Conservation (phyloP, 2,113 vertebrate species). For the Lipophrys pholis region DNA sequence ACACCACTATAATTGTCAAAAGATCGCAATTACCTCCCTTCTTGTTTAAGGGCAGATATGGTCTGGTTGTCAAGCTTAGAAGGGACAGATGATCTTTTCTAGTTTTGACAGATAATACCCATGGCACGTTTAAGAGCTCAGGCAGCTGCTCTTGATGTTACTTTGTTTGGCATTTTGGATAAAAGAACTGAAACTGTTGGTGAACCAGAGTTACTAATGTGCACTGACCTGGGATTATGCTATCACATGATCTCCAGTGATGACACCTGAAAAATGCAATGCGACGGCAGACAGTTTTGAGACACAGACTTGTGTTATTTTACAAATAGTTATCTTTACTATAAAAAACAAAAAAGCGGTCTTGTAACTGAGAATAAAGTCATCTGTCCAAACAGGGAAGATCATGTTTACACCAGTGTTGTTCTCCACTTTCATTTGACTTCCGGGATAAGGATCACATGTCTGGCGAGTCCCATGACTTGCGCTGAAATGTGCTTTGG, state of each 20-base stretch:
- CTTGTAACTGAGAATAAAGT: constrained; percentile 31
- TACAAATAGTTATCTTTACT: constrained; percentile 28
- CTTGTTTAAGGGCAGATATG: constrained; percentile 35
- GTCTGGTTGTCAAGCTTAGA: constrained; percentile 44
- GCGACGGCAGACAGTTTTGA: constrained; percentile 39
- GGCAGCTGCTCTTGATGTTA: constrained; percentile 53
- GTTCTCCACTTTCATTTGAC: constrained; percentile 57
- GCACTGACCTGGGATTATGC: constrained; percentile 42
- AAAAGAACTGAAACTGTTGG: constrained; percentile 32
- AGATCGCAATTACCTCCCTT: constrained; percentile 64
- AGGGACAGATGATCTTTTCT: constrained; percentile 49
- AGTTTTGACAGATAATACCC: constrained; percentile 64
- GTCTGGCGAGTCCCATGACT: constrained; percentile 13
- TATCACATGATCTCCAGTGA: constrained; percentile 40
- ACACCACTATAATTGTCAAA: constrained; percentile 67
- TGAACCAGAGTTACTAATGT: constrained; percentile 30
- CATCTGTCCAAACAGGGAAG: constrained; percentile 23
- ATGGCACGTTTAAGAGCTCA: constrained; percentile 43
- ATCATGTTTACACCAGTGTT: constrained; percentile 40
- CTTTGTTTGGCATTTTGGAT: constrained; percentile 27
- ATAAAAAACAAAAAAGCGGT: constrained; percentile 44
- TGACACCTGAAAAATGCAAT: constrained; percentile 56
- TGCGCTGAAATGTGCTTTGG: constrained; percentile 4
- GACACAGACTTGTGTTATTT: constrained; percentile 49
- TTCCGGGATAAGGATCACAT: constrained; percentile 33